Evolutionary conservation across 2,797 vertebrate species (phyloP), one percentile per base, ranked within the genome.

Genomic region (Darevskia nairensis): DNA sequence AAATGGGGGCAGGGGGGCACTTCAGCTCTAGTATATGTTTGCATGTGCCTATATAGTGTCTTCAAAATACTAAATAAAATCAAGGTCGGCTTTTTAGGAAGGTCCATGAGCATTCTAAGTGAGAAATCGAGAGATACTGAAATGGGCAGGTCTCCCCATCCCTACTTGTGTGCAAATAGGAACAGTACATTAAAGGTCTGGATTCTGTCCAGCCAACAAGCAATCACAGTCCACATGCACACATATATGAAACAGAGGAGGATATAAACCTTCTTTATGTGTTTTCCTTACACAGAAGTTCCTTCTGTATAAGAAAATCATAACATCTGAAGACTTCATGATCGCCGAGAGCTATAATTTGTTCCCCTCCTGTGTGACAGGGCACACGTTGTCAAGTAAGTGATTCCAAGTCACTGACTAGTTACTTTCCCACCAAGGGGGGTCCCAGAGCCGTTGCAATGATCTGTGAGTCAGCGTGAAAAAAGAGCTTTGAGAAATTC

Each of bases 381-480:
- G 66, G 1, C 64, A 44, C 76, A 84, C 23, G 44, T 32, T 25
- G 66, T 71, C 76, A 86, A 87, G 76, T 10, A 69, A 92, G 69
- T 15, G n/a, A 81, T 84, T n/a, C 23, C 74, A 84, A 77, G 88
- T n/a, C n/a, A 77, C 68, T 68, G 72, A 81, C 81, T 77, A 66
- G 46, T 75, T 79, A 29, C 8, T 11, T 90, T 92, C 88, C 89
- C 85, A 94, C 64, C 85, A 83, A 80, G 86, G 80, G 27, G 75
- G 35, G 92, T 92, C 89, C 83, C 84, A 25, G 72, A 61, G 41
- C 71, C 55, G 1, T 9, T 61, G 66, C 10, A 10, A 86, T 0
- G 1, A 80, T 66, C 85, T 23, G 2, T 39, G 80, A 64, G 90
- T 85, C 90, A 90, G 59, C 75, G 86, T 64, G 85, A 95, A 91